Evolutionary conservation across 2,113 vertebrate species (phyloP).

Genomic region (Lepisosteus oculatus): DNA sequence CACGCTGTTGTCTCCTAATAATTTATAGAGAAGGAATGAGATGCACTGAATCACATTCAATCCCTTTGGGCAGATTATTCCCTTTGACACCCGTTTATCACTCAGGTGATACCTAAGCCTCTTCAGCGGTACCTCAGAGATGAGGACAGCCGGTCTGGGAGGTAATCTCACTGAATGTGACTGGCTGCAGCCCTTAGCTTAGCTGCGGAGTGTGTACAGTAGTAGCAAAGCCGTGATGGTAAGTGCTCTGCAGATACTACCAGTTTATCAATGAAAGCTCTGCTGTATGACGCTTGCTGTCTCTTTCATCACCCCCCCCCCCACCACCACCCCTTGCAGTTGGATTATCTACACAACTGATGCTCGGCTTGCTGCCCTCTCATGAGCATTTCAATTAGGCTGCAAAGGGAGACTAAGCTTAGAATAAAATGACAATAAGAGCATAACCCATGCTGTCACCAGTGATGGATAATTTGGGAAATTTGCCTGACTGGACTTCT

Average conservation of each 20-base stretch:
- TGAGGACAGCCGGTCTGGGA: background rate
- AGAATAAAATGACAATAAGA: slow-evolving; percentile 31
- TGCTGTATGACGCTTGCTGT: slow-evolving; percentile 44
- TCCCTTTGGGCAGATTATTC: background rate
- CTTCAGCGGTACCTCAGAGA: background rate
- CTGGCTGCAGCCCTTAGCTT: background rate
- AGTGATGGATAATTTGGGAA: slow-evolving; percentile 31
- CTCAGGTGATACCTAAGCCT: background rate
- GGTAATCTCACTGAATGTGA: background rate
- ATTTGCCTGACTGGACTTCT: slow-evolving; percentile 23
- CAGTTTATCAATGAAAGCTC: slow-evolving; percentile 68
- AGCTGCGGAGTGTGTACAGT: background rate
- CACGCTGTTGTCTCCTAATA: background rate
- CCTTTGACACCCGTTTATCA: background rate
- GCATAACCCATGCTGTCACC: background rate
- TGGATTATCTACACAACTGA: slow-evolving; percentile 10
- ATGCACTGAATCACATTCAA: background rate
- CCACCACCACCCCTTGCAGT: slow-evolving; percentile 5
- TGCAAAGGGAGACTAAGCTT: background rate
- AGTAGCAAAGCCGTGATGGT: background rate
- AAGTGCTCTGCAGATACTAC: slow-evolving; percentile 2
- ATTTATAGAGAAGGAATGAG: slow-evolving; percentile 5
- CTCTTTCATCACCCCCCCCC: slow-evolving; percentile 8
- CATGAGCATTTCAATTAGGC: slow-evolving; percentile 12
- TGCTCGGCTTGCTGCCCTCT: slow-evolving; percentile 15